Evolutionary conservation across 2,113 vertebrate species (phyloP), one percentile per base, ranked within the genome.

Genomic region (Nansenia antarctica): DNA sequence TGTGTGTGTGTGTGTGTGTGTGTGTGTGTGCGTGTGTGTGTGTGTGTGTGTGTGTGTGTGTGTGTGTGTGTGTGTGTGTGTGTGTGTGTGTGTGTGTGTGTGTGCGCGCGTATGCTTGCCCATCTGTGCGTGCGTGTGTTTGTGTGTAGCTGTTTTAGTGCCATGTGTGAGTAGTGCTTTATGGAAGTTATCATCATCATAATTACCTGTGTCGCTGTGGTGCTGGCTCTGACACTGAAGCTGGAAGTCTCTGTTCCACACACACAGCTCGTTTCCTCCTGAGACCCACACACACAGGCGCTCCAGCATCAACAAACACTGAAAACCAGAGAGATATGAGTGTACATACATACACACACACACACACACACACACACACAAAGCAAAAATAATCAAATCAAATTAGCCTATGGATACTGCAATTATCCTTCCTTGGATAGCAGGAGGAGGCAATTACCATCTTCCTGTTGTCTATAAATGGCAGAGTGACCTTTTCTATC

Each of bases 231-330:
- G 94, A 87, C 95, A 96, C 81, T 96, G 88, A 70, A 98, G 93
- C 82, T 95, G 92, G 77, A 95, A 94, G 79, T 95, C 91, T 88
- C 57, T 80, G 91, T 91, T 95, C 96, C 98, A 99, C 77, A 96
- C 93, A 80, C 95, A 96, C 1, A 98, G 82, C 67, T 98, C 95
- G 77, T 91, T 94, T 18, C 94, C 95, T 67, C 95, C 96, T 32
- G 98, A 98, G 11, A 98, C 80, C 93, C 94, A 98, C 73, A 95
- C 65, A 74, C 93, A 87, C 83, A 96, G 85, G 15, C 90, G 92
- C 82, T 91, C 93, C 82, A 98, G 89, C 87, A 95, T 92, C 81
- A 93, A 90, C 82, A 98, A 82, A 86, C 95, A 96, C 98, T 99
- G 86, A 35, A n/a, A n/a, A n/a, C n/a, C 81, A 87, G 80, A 85